phyloP scores from a whole-genome alignment of 2,113 vertebrate species.

The Neolamprologus variostigma region DNA sequence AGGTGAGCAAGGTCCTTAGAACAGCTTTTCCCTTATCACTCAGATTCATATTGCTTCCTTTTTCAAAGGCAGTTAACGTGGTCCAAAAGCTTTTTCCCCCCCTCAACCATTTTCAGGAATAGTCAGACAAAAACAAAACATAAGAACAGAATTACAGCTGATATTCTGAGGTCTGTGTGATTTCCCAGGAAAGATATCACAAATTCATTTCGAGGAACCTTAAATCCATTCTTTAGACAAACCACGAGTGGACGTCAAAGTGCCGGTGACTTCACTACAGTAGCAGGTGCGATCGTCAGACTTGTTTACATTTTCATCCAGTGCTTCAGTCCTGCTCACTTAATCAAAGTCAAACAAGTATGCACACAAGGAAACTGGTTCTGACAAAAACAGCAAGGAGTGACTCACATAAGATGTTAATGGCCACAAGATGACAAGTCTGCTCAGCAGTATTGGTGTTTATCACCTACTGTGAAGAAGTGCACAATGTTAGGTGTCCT shows the following conservation, averaged over 20 bases:
- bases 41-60: slow-evolving; percentile 30
- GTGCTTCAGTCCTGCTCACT: neutral
- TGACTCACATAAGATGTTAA: neutral
- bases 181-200: neutral
- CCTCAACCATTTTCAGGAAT: neutral
- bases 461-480: neutral
- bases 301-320: neutral
- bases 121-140: neutral
- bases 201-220: neutral
- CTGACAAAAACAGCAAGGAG: neutral
- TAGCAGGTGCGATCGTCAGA: neutral
- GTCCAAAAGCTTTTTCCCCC: neutral
- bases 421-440: neutral
- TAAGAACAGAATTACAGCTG: neutral
- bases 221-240: neutral
- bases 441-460: neutral
- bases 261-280: neutral
- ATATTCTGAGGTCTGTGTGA: neutral
- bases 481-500: neutral
- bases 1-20: neutral
- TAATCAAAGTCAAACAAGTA: neutral
- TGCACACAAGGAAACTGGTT: neutral
- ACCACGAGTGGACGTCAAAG: neutral
- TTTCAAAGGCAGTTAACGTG: slow-evolving; percentile 22
- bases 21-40: neutral